These are phyloP conservation scores for Drosophila auraria DNA, from an alignment of 1,140 invertebrate species.

Conservation along the genomic window DNA sequence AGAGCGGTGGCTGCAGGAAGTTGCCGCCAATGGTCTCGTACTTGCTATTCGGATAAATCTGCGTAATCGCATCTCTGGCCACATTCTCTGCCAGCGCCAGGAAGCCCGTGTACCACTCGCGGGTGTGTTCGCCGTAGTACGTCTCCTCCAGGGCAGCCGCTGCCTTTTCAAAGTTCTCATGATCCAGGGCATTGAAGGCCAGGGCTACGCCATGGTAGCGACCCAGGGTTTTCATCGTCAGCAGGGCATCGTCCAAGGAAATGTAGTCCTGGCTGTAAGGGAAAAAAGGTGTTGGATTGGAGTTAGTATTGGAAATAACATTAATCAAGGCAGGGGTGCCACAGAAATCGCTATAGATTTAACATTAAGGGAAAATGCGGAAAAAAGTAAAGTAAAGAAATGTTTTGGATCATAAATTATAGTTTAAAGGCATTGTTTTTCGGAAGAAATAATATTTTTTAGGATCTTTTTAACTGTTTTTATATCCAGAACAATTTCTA, in stretches of 20 bases:
- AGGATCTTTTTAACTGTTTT: too few species aligned
- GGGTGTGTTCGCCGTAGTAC: conserved; percentile 87
- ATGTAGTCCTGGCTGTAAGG: conserved; percentile 66
- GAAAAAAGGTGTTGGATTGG: not conserved
- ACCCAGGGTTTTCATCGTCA: conserved; percentile 88
- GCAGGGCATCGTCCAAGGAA: conserved; percentile 68
- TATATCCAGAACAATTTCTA: too few species aligned
- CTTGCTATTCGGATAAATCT: conserved; percentile 87
- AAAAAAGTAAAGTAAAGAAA: too few species aligned
- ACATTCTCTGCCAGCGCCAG: conserved; percentile 86
- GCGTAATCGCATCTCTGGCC: conserved; percentile 88
- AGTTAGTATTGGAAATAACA: too few species aligned
- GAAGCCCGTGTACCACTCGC: conserved; percentile 88
- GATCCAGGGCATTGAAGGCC: conserved; percentile 88
- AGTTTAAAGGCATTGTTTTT: too few species aligned
- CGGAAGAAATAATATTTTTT: too few species aligned
- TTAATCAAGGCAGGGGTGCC: too few species aligned
- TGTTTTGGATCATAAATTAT: too few species aligned
- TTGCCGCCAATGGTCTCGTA: conserved; percentile 87
- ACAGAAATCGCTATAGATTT: too few species aligned
- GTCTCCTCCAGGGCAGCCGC: conserved; percentile 78
- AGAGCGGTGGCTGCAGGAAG: conserved; percentile 86
- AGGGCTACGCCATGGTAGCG: conserved; percentile 89
- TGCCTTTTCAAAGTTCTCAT: conserved; percentile 86
- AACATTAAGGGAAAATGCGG: too few species aligned